Evolutionary conservation across 2,797 vertebrate species (phyloP), one percentile per base, ranked within the genome.

Genomic region (Bryconaethiops microstoma): DNA sequence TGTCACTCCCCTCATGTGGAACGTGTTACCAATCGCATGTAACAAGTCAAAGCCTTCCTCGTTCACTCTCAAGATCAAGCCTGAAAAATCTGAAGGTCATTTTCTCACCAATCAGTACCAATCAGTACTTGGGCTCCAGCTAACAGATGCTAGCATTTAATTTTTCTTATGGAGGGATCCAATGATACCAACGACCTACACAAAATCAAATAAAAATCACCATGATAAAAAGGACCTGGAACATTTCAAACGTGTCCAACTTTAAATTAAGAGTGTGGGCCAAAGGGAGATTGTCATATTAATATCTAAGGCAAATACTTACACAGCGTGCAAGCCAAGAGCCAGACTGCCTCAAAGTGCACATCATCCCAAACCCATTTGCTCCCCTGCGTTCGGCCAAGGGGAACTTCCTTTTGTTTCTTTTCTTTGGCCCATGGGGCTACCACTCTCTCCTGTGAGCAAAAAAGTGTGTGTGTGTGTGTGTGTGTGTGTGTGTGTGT

Each of bases 271-370:
- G 78, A 52, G 0, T 57, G 25, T 55, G 72, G 75, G 65, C 83
- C 73, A 85, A 68, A 79, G 78, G 86, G 9, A 45, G 64, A 82
- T n/a, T 60, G 57, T 76, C 40, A 83, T 87, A 84, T 79, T 88
- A 85, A 88, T 90, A 91, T 91, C 87, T 87, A 77, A 88, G 42
- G n/a, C 25, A 90, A 88, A 85, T 89, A 90, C 91, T 92, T 90
- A 88, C 86, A 78, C 80, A 23, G 69, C 48, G 78, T 86, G 84
- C 84, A 84, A 88, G 88, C 62, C 88, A 83, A 85, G 70, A 82
- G 83, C 13, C 57, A 48, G 54, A 78, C 65, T 78, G 62, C 45
- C 64, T 77, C 25, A 52, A 45, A 57, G 23, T 45, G 64, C 55
- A 50, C 59, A 40, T 84, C 77, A 77, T 83, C 77, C 87, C 59